Evolutionary conservation across 2,113 vertebrate species (phyloP).

Genomic region (Istiophorus platypterus): DNA sequence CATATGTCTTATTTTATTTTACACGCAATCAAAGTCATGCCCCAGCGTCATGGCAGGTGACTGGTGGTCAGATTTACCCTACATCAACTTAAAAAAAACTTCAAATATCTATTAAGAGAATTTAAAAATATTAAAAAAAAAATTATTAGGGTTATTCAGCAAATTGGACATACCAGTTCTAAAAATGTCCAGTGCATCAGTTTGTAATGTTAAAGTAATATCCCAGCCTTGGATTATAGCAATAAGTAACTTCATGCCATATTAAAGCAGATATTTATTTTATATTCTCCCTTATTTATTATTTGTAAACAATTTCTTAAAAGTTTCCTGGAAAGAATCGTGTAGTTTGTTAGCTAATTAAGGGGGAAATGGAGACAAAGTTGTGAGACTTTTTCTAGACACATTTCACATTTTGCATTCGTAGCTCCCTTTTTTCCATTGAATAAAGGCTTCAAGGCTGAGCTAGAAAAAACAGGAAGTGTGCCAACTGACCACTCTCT

Average conservation of each 20-base stretch:
- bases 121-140: background rate
- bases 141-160: background rate
- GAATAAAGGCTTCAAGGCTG: background rate
- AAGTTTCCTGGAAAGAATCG: background rate
- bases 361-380: background rate
- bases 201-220: slow-evolving; percentile 2
- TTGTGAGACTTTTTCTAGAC: background rate
- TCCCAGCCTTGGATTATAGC: background rate
- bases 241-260: background rate
- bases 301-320: background rate
- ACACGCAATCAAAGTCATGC: background rate
- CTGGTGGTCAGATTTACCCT: background rate
- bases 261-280: slow-evolving; percentile 5
- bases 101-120: background rate
- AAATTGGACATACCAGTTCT: background rate
- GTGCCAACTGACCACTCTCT: background rate
- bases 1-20: background rate
- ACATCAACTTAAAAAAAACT: background rate
- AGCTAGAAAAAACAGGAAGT: background rate
- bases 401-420: background rate
- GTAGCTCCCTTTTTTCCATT: background rate
- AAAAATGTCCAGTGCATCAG: background rate
- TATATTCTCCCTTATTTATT: background rate
- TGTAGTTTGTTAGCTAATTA: background rate
- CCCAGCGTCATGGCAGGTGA: background rate